These are phyloP conservation scores for Camponotus floridanus DNA, from an alignment of 1,140 invertebrate species.

Conservation along the genomic window DNA sequence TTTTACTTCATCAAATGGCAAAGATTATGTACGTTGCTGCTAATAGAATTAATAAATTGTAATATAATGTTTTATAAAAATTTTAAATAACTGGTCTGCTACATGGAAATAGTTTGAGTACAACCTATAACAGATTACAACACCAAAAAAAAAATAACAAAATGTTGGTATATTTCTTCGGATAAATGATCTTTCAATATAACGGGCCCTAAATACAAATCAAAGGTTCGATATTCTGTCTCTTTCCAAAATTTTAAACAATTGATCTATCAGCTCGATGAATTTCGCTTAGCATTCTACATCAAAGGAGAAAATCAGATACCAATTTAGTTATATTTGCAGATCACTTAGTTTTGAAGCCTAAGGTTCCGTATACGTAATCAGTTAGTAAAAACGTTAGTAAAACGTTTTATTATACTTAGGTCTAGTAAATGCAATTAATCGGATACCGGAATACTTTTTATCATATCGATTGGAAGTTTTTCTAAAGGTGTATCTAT, in stretches of 20 bases:
- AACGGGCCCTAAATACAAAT: neutral
- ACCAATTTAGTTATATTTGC: constrained; percentile 22
- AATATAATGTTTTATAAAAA: constrained; percentile 24
- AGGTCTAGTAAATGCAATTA: constrained; percentile 33
- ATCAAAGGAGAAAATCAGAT: constrained; percentile 13
- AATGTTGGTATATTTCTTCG: constrained; percentile 38
- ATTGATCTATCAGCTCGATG: constrained; percentile 10
- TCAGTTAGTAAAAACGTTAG: constrained; percentile 39
- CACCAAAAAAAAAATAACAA: constrained; percentile 32
- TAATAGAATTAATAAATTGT: constrained; percentile 36
- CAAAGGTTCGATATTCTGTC: constrained; percentile 33
- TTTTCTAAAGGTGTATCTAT: constrained; percentile 22
- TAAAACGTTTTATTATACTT: constrained; percentile 33
- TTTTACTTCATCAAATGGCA: constrained; percentile 34
- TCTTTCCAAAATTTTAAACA: constrained; percentile 45
- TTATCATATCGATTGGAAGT: no score
- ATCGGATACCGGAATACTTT: constrained; percentile 19
- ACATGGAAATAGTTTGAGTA: constrained; percentile 29
- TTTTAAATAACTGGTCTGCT: constrained; percentile 34
- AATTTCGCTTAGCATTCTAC: constrained; percentile 31
- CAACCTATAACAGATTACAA: constrained; percentile 27
- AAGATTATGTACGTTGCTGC: constrained; percentile 33
- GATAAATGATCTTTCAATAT: constrained; percentile 40
- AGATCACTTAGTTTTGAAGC: constrained; percentile 31
- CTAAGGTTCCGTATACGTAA: constrained; percentile 7